Percentiles rank a stretch among this genome's conserved stretches.
These are phyloP conservation scores for Athetis lepigone DNA, from an alignment of 2,888 invertebrate genomes.

Conservation along the genomic window DNA sequence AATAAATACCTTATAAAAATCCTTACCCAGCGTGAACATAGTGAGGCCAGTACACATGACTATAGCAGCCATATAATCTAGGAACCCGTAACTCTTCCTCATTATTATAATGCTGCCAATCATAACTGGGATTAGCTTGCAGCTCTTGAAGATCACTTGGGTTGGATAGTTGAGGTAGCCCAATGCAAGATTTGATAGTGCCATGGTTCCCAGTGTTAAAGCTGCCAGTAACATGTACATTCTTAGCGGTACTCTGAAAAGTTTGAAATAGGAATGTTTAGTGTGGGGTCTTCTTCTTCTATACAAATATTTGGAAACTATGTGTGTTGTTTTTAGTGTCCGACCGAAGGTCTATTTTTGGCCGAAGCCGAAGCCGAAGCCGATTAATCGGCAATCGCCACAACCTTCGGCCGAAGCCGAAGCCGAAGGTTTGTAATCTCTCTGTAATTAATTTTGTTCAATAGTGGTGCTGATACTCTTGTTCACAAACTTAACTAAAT, in stretches of 20 bases:
- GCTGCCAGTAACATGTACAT: slow-evolving; percentile 96
- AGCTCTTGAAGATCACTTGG: slow-evolving; percentile 99
- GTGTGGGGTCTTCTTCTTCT: too few species aligned
- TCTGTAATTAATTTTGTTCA: too few species aligned
- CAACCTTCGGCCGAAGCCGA: too few species aligned
- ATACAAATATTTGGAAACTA: too few species aligned
- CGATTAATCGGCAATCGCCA: too few species aligned
- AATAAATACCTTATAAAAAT: background rate
- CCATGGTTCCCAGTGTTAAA: slow-evolving; percentile 98
- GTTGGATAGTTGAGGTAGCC: slow-evolving; percentile 99
- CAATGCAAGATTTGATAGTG: slow-evolving; percentile 97
- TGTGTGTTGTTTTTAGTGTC: too few species aligned
- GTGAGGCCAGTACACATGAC: slow-evolving; percentile 97
- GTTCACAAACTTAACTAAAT: too few species aligned
- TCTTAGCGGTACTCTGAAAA: slow-evolving; percentile 94
- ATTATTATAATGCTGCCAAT: slow-evolving; percentile 98
- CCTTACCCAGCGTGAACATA: slow-evolving; percentile 96
- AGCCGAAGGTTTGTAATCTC: too few species aligned
- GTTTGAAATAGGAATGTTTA: background rate
- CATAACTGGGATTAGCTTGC: slow-evolving; percentile 98
- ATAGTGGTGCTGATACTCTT: too few species aligned
- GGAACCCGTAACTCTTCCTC: slow-evolving; percentile 95
- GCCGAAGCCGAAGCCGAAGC: too few species aligned
- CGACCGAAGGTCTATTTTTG: too few species aligned
- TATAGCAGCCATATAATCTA: slow-evolving; percentile 96